These are phyloP conservation scores for Siniperca obscura DNA, from an alignment of 2,797 vertebrate genomes.

Conservation along the genomic window DNA sequence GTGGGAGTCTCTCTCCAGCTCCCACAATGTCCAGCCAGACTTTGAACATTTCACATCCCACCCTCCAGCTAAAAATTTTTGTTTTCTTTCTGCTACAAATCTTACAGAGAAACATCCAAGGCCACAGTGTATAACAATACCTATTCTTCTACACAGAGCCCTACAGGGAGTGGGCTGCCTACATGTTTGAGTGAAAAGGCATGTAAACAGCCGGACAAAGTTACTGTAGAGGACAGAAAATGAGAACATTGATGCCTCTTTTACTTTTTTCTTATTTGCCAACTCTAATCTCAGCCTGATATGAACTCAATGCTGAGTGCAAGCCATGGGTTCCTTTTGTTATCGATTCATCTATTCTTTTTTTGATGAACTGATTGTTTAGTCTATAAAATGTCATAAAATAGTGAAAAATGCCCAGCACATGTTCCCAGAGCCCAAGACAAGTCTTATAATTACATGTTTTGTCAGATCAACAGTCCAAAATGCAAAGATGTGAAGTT, in stretches of 20 bases:
- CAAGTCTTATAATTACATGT: not conserved
- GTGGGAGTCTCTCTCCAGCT: constrained; percentile 72
- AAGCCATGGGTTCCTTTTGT: not conserved
- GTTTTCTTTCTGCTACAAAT: constrained; percentile 64
- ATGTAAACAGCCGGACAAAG: constrained; percentile 20
- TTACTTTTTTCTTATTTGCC: not conserved
- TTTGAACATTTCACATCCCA: constrained; percentile 74
- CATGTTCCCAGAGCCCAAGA: not conserved
- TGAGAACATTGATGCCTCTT: not conserved
- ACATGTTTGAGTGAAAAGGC: constrained; percentile 16
- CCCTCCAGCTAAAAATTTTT: constrained; percentile 39
- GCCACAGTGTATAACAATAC: constrained; percentile 66
- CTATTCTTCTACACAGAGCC: constrained; percentile 60
- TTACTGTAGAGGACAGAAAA: not conserved
- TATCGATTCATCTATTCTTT: not conserved
- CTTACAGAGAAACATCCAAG: constrained; percentile 43
- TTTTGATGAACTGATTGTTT: not conserved
- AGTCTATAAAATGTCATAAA: not conserved
- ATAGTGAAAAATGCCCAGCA: not conserved
- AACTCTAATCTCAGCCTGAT: constrained; percentile 18
- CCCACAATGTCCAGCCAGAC: constrained; percentile 61
- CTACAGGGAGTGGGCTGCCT: constrained; percentile 29
- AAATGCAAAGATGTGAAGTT: not conserved
- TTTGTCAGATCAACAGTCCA: not conserved
- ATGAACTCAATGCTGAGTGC: not conserved